These are phyloP conservation scores for Trichonephila clavata DNA, from an alignment of 1,140 invertebrate genomes.

Conservation along the genomic window DNA sequence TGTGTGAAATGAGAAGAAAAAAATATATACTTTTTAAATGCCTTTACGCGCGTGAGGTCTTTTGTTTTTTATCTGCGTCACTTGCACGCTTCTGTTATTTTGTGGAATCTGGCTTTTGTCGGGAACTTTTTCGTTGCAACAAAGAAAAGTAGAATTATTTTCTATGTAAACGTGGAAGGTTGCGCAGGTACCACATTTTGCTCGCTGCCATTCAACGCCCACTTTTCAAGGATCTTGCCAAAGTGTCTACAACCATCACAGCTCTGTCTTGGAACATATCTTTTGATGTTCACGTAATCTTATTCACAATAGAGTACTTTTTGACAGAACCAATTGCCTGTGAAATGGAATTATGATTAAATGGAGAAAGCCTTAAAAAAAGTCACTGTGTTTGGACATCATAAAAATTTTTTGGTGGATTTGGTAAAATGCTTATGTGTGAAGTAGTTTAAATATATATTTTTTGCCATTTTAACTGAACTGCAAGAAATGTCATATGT, in stretches of 20 bases:
- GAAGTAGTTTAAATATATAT: no score
- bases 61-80: slow-evolving; percentile 16
- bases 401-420: no score
- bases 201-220: slow-evolving; percentile 25
- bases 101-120: slow-evolving; percentile 53
- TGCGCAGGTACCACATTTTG: slow-evolving; percentile 2
- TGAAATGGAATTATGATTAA: slow-evolving; percentile 2
- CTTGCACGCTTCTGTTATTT: slow-evolving; percentile 41
- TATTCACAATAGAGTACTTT: background rate
- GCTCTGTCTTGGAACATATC: background rate
- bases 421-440: no score
- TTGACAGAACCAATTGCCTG: background rate
- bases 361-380: background rate
- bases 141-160: slow-evolving; percentile 42
- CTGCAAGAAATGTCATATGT: no score
- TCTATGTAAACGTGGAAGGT: slow-evolving; percentile 31
- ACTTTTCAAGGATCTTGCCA: slow-evolving; percentile 30
- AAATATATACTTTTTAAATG: slow-evolving; percentile 8
- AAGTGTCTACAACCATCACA: slow-evolving; percentile 1
- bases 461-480: no score
- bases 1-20: background rate
- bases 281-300: background rate
- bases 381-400: background rate
- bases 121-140: slow-evolving; percentile 11
- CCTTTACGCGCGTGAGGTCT: background rate